Conservation (phyloP, 2,888 invertebrate species). For the Tortricodes alternella region DNA sequence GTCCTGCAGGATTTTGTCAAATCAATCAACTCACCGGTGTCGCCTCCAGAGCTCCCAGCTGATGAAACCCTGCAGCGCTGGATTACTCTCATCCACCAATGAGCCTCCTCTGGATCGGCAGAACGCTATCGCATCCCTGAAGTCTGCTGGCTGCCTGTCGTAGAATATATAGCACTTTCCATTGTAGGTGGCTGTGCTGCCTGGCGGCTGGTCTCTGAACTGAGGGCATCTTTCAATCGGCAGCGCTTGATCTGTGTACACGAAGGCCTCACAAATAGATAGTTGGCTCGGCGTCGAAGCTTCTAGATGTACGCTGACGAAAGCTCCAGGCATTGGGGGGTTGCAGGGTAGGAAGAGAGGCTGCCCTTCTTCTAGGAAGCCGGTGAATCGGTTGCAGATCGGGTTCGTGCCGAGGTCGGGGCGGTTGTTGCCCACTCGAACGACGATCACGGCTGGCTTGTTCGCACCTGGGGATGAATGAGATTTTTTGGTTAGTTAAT, state of each 20-base stretch:
- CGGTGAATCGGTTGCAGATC: constrained; percentile 94
- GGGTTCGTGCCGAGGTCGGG: constrained; percentile 96
- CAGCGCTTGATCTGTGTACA: constrained; percentile 94
- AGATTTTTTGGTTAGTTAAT: background rate
- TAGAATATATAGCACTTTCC: constrained; percentile 98
- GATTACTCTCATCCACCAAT: constrained; percentile 95
- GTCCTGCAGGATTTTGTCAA: too few species aligned
- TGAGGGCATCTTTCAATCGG: constrained; percentile 96
- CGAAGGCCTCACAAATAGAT: constrained; percentile 96
- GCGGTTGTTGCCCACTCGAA: constrained; percentile 95
- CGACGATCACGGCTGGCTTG: constrained; percentile 92
- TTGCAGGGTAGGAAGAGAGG: constrained; percentile 96
- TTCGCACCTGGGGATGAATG: constrained; percentile 82
- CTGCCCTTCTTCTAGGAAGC: constrained; percentile 93
- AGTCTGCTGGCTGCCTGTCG: constrained; percentile 91
- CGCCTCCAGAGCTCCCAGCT: constrained; percentile 97
- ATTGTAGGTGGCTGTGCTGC: constrained; percentile 95
- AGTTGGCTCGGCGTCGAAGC: constrained; percentile 88
- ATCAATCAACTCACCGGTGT: constrained; percentile 83
- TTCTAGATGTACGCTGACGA: constrained; percentile 95
- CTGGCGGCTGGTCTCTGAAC: constrained; percentile 95
- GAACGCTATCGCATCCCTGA: constrained; percentile 90
- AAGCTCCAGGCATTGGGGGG: constrained; percentile 97
- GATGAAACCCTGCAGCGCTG: constrained; percentile 95
- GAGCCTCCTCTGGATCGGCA: constrained; percentile 92